A percentile compares a stretch with the other conserved stretches of the same genome.
Conservation (phyloP, 1,140 invertebrate genomes). For the Helicorthomorpha holstii region DNA sequence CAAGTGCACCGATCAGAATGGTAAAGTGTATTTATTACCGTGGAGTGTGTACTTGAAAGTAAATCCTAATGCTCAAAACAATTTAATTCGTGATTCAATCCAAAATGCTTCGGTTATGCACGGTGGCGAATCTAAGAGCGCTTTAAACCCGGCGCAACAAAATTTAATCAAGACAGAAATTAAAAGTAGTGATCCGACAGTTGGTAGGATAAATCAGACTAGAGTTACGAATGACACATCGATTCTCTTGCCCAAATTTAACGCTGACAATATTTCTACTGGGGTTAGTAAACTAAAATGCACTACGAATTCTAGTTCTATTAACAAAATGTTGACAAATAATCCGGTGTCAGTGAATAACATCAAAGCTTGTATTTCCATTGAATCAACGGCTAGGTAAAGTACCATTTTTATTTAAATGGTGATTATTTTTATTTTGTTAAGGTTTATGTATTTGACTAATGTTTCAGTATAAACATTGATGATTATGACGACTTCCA, state of each 20-base stretch:
- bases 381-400: background rate
- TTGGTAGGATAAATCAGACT: background rate
- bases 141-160: background rate
- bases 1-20: constrained; percentile 3
- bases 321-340: background rate
- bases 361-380: background rate
- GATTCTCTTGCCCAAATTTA: too few species aligned
- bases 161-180: background rate
- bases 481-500: background rate
- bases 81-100: background rate
- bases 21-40: background rate
- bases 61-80: background rate
- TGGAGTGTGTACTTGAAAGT: background rate
- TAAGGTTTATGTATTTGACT: background rate
- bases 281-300: background rate
- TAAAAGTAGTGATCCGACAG: background rate
- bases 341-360: background rate
- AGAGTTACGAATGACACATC: too few species aligned
- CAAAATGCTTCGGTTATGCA: background rate
- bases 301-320: background rate
- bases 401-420: background rate
- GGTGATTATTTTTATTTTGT: background rate
- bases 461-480: background rate
- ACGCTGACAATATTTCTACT: background rate
- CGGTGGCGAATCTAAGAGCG: background rate